Evolutionary conservation across 2,113 vertebrate species (phyloP).

Genomic region (Oxyruncus cristatus): DNA sequence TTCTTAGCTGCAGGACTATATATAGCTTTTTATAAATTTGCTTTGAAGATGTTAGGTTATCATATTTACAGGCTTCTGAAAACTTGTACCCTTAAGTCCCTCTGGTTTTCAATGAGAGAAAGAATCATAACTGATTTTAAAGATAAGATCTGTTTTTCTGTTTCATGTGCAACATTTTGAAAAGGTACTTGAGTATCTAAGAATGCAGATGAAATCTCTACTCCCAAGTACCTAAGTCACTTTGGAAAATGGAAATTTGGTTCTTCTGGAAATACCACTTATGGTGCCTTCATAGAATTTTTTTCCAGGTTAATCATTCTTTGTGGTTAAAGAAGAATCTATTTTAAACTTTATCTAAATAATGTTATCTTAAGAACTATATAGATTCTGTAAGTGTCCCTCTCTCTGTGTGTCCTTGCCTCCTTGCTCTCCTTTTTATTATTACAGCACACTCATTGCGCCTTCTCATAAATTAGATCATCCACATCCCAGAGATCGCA

Average conservation of each 20-base stretch:
- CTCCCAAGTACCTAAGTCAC: neutral
- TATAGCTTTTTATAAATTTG: neutral
- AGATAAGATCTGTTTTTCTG: neutral
- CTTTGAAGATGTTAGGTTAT: neutral
- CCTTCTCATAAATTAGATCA: constrained; percentile 33
- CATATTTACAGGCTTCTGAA: neutral
- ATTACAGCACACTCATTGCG: neutral
- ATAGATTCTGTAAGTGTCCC: neutral
- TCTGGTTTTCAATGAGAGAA: neutral
- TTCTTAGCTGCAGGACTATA: neutral
- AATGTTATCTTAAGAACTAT: neutral
- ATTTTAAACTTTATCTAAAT: neutral
- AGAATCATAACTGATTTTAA: neutral
- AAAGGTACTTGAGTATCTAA: neutral
- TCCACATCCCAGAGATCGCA: neutral
- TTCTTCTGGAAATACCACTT: neutral
- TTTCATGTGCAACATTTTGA: neutral
- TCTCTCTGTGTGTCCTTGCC: constrained; percentile 18
- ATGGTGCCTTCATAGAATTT: neutral
- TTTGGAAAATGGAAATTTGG: neutral
- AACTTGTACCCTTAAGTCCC: neutral
- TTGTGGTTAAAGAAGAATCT: neutral
- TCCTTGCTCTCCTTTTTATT: constrained; percentile 17
- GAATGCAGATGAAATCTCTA: neutral
- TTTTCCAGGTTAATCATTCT: neutral